phyloP scores from a whole-genome alignment of 2,113 vertebrate genomes.

The Gambusia holbrooki region DNA sequence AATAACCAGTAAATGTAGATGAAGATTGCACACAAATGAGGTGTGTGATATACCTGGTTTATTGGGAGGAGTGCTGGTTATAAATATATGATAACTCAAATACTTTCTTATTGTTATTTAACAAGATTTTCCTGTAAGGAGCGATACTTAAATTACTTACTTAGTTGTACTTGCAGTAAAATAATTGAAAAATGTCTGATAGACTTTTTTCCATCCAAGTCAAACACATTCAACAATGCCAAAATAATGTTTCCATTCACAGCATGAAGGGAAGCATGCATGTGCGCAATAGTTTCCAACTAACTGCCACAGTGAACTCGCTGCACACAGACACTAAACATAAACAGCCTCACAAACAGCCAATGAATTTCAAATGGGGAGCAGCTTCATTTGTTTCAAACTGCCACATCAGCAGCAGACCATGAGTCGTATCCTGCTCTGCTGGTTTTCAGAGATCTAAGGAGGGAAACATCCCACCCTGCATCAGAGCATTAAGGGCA shows the following conservation, averaged over 20 bases:
- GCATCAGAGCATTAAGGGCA: constrained; percentile 9
- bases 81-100: not conserved
- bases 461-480: not conserved
- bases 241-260: constrained; percentile 21
- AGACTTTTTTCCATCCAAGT: not conserved
- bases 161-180: not conserved
- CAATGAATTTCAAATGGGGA: constrained; percentile 43
- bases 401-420: constrained; percentile 36
- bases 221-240: not conserved
- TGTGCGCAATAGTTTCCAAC: constrained; percentile 11
- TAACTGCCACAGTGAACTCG: constrained; percentile 56
- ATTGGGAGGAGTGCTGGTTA: too few species aligned
- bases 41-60: too few species aligned
- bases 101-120: constrained; percentile 21
- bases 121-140: not conserved
- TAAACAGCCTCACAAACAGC: constrained; percentile 53
- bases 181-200: not conserved
- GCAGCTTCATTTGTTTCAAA: constrained; percentile 33
- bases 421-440: constrained; percentile 18
- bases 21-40: too few species aligned
- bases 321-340: constrained; percentile 59
- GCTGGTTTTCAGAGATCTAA: constrained; percentile 15
- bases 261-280: constrained; percentile 30
- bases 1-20: too few species aligned
- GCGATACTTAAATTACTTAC: constrained; percentile 11